Evolutionary conservation across 2,113 vertebrate genomes (phyloP).

Genomic region (Macaca nemestrina): DNA sequence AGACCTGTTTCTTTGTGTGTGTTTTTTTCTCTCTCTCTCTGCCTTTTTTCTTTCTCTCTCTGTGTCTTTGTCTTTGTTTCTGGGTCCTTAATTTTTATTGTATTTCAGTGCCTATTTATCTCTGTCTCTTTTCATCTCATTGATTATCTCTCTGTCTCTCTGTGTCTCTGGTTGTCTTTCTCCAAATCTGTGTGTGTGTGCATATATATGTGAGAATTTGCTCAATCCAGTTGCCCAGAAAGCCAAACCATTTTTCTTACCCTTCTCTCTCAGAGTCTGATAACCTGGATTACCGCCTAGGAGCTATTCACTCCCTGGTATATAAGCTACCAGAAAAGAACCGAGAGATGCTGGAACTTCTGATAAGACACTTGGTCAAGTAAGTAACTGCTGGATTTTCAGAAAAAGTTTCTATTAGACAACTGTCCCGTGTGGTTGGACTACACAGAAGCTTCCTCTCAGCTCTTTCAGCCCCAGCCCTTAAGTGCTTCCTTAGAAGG

Average conservation of each 20-base stretch:
- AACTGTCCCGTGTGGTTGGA: neutral
- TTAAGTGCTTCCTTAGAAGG: neutral
- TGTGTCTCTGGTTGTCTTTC: neutral
- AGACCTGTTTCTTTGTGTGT: neutral
- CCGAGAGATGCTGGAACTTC: constrained; percentile 94
- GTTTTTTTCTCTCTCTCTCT: neutral
- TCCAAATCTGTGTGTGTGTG: neutral
- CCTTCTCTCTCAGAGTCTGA: constrained; percentile 90
- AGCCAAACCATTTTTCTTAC: neutral
- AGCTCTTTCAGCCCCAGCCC: neutral
- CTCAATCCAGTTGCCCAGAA: neutral
- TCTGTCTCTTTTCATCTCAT: neutral
- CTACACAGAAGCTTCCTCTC: neutral
- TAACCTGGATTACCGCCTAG: constrained; percentile 92
- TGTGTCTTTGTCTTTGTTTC: neutral
- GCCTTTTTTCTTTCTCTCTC: neutral
- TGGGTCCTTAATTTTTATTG: neutral
- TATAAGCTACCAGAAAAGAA: constrained; percentile 97
- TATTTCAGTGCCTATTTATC: neutral
- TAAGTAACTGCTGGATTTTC: constrained; percentile 80
- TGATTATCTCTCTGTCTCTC: neutral
- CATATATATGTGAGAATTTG: neutral
- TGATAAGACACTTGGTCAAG: constrained; percentile 95
- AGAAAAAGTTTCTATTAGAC: neutral
- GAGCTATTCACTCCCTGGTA: constrained; percentile 94